Conservation (phyloP, 92 coral and sea anemone species). For the Epizoanthus ramosus region DNA sequence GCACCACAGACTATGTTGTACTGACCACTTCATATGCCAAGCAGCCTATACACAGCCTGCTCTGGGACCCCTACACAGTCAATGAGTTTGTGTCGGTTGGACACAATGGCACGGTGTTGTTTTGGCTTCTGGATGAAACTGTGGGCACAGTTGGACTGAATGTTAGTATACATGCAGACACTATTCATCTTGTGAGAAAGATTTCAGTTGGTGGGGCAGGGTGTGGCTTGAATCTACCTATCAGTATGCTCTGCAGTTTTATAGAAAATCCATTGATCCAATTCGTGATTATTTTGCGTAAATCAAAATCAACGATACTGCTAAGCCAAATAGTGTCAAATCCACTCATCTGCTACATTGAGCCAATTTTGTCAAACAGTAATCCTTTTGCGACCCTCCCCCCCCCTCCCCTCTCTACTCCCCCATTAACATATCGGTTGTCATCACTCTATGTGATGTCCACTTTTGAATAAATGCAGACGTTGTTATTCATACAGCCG, state of each 20-base stretch:
- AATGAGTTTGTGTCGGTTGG: constrained; percentile 96
- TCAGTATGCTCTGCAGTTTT: background rate
- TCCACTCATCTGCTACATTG: too few species aligned
- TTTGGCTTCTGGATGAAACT: constrained; percentile 98
- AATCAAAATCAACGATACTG: too few species aligned
- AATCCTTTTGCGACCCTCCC: too few species aligned
- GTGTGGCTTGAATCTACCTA: too few species aligned
- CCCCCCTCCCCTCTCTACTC: too few species aligned
- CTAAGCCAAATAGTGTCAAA: too few species aligned
- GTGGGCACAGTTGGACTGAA: constrained; percentile 72
- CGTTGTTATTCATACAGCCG: too few species aligned
- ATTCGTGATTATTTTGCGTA: too few species aligned
- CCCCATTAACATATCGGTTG: too few species aligned
- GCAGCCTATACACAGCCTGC: constrained; percentile 84
- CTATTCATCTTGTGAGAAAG: background rate
- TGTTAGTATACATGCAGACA: constrained; percentile 55
- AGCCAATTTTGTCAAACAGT: too few species aligned
- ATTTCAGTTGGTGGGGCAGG: background rate
- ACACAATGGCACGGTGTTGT: constrained; percentile 82
- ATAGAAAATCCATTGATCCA: background rate
- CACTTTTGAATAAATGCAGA: too few species aligned
- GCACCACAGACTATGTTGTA: constrained; percentile 73
- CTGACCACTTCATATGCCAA: constrained; percentile 87
- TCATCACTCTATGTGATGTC: too few species aligned
- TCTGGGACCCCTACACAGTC: constrained; percentile 95